Conservation (phyloP, 1,140 invertebrate species). For the Meloidogyne exigua region DNA sequence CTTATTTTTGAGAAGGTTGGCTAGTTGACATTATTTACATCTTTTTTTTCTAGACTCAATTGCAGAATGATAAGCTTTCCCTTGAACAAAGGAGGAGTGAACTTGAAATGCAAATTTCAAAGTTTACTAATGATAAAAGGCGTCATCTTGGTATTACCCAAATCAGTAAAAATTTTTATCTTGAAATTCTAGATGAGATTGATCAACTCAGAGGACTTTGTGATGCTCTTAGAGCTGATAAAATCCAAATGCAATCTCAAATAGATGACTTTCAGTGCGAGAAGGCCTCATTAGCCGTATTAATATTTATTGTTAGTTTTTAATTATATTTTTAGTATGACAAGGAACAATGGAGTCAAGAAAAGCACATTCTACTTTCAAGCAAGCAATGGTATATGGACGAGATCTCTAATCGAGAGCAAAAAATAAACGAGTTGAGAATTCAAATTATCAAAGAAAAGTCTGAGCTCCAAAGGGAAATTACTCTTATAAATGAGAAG, state of each 20-base stretch:
- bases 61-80: conserved; percentile 20
- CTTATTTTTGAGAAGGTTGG: conserved; percentile 25
- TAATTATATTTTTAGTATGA: conserved; percentile 26
- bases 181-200: conserved; percentile 23
- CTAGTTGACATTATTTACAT: not conserved
- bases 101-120: conserved; percentile 25
- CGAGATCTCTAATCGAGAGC: conserved; percentile 32
- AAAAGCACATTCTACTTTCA: conserved; percentile 30
- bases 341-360: conserved; percentile 32
- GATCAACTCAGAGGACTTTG: conserved; percentile 4
- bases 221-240: not conserved
- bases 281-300: conserved; percentile 22
- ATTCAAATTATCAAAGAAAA: conserved; percentile 13
- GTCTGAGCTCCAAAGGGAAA: conserved; percentile 14
- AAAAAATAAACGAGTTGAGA: conserved; percentile 33
- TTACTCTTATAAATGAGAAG: not conserved
- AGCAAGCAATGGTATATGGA: conserved; percentile 40
- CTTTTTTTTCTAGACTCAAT: conserved; percentile 18
- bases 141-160: conserved; percentile 6
- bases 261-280: conserved; percentile 33
- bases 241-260: conserved; percentile 23
- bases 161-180: not conserved
- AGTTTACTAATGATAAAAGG: conserved; percentile 24
- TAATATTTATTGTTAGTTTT: conserved; percentile 3
- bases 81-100: conserved; percentile 17